Percentiles rank a stretch among this genome's conserved stretches.
phyloP scores from a whole-genome alignment of 2,113 vertebrate genomes.

The Orientallactaga bullata region DNA sequence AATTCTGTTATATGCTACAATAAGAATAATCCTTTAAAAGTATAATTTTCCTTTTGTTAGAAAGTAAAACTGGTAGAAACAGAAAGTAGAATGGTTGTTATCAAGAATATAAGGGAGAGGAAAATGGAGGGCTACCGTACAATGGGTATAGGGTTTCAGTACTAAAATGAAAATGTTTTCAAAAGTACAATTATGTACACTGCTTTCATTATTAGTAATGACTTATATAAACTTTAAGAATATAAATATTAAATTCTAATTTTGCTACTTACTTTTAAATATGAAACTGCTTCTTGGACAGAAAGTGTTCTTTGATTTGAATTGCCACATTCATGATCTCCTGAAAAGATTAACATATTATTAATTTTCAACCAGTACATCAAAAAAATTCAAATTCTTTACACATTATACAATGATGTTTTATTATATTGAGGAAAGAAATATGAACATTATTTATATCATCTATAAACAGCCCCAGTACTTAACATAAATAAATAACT shows the following conservation, averaged over 20 bases:
- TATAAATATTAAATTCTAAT: constrained; percentile 66
- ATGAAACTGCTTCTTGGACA: constrained; percentile 91
- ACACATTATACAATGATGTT: constrained; percentile 53
- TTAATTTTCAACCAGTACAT: constrained; percentile 58
- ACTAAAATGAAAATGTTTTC: constrained; percentile 18
- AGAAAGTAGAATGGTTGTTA: neutral
- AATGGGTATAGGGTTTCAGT: neutral
- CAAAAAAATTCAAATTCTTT: constrained; percentile 59
- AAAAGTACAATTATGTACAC: constrained; percentile 38
- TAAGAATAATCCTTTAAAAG: neutral
- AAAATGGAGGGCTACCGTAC: neutral
- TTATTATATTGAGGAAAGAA: constrained; percentile 52
- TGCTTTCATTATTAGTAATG: constrained; percentile 1
- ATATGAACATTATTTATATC: constrained; percentile 37
- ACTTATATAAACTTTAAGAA: constrained; percentile 57
- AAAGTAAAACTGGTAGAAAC: neutral
- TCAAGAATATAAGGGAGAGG: neutral
- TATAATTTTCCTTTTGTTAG: neutral
- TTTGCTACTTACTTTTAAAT: constrained; percentile 91
- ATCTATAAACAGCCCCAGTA: constrained; percentile 45
- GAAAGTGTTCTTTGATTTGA: constrained; percentile 92
- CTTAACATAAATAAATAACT: constrained; percentile 36
- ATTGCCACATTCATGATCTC: constrained; percentile 96
- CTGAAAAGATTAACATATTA: constrained; percentile 86
- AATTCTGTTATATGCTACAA: neutral